Evolutionary conservation across 2,113 vertebrate species (phyloP), one percentile per base, ranked within the genome.

Genomic region (Toxotes jaculatrix): DNA sequence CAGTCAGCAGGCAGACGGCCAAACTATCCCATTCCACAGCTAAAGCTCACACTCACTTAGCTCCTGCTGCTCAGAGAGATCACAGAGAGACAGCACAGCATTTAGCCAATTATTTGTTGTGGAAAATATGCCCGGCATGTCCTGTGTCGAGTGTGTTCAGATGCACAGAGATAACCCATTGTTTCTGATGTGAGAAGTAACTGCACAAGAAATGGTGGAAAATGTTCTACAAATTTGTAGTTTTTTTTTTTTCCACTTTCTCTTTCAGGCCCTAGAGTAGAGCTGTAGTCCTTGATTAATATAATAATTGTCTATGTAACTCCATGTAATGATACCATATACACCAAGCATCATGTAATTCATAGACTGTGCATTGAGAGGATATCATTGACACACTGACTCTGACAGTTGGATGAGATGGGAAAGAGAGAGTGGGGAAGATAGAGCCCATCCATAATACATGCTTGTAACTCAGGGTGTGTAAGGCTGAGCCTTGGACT

Each of bases 81-180:
- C 55, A 68, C 68, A 71, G 47, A 60, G 65, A 43, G 76, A 84
- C 65, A 79, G 51, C 66, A 4, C 1, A 16, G 32, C 10, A 19
- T 74, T 84, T 73, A 85, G 34, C 38, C 65, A 43, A 71, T 51
- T 77, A 84, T 65, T 66, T 55, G 74, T 75, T 69, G 34, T 34
- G 16, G 72, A 76, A 89, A 89, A 74, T 62, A 88, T 88, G 78
- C 36, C 8, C 23, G 82, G 75, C 38, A 82, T 86, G 86, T 89
- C 81, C 81, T 81, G 78, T 61, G 34, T 23, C 9, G 7, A 53
- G 8, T 49, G 0, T 16, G 3, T 45, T 49, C 8, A 45, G 19
- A 67, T 27, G 55, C 38, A 42, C 64, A 1, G 16, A 40, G n/a
- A 51, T 27, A 16, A 65, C 9, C 0, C 7, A 5, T 11, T 43